A percentile compares a stretch with the other conserved stretches of the same genome.
Conservation (phyloP, 2,797 vertebrate species). For the Oceanodroma leucorhoa region DNA sequence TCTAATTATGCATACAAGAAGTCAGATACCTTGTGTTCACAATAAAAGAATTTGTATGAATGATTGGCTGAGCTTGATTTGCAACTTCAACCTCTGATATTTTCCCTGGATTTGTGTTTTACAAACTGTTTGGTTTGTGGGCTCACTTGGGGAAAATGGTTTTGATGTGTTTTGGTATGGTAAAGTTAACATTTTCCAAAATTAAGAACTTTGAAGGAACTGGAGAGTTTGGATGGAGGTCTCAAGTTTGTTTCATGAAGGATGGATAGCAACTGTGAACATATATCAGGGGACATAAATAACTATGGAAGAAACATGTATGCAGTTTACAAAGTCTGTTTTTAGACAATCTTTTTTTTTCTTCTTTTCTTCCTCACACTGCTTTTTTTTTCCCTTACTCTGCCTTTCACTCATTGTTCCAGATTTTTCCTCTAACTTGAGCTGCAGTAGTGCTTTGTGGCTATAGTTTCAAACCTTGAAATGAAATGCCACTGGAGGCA, state of each 20-base stretch:
- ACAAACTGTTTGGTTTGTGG: background rate
- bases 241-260: background rate
- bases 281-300: background rate
- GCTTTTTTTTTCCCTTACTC: background rate
- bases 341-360: background rate
- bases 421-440: background rate
- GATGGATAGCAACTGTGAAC: background rate
- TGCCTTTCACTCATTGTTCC: background rate
- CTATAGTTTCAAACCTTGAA: conserved; percentile 1
- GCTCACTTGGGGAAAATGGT: background rate
- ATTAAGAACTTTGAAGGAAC: background rate
- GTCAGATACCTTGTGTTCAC: background rate
- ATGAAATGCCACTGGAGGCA: background rate
- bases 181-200: background rate
- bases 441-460: background rate
- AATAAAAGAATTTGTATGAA: background rate
- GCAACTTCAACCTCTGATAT: background rate
- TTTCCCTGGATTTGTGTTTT: background rate
- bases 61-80: background rate
- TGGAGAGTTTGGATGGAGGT: background rate
- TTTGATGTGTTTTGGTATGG: background rate
- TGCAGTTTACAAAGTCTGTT: background rate
- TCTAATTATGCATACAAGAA: background rate
- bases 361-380: background rate
- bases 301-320: background rate